Evolutionary conservation across 2,888 invertebrate genomes (phyloP).

Genomic region (Apoda limacodes): DNA sequence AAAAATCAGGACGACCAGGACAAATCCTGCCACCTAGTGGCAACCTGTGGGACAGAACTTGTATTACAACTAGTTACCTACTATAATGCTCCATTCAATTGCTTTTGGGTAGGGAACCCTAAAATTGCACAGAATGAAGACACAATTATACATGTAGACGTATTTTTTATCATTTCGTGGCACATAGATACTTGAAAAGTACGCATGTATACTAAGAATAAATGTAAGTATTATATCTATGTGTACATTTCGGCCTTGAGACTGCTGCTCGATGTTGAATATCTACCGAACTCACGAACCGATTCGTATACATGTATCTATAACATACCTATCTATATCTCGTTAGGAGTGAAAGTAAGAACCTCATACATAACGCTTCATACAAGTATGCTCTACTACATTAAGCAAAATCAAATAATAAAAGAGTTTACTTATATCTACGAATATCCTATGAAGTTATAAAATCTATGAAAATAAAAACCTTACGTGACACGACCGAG

Average conservation of each 20-base stretch:
- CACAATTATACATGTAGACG: too few relatives aligned
- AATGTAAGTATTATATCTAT: slow-evolving; percentile 36
- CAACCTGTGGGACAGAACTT: too few relatives aligned
- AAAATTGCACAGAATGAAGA: too few relatives aligned
- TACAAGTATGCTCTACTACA: slow-evolving; percentile 11
- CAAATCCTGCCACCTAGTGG: too few relatives aligned
- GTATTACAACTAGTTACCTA: too few relatives aligned
- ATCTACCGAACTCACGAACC: slow-evolving; percentile 56
- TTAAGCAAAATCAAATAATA: neutral
- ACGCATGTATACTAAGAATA: too few relatives aligned
- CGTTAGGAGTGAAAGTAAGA: slow-evolving; percentile 69
- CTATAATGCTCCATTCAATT: too few relatives aligned
- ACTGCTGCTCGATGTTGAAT: slow-evolving; percentile 62
- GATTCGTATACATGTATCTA: slow-evolving; percentile 46
- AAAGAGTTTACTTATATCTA: neutral
- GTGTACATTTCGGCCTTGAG: slow-evolving; percentile 69
- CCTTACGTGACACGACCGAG: slow-evolving; percentile 70
- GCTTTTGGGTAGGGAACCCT: too few relatives aligned
- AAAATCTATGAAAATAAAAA: slow-evolving; percentile 35
- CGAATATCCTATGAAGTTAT: neutral
- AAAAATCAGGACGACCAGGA: too few relatives aligned
- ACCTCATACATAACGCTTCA: slow-evolving; percentile 47
- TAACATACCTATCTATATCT: slow-evolving; percentile 58
- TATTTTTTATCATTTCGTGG: too few relatives aligned
- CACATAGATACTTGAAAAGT: too few relatives aligned